These are phyloP conservation scores for Merodon equestris DNA, from an alignment of 2,888 invertebrate genomes.

Conservation along the genomic window DNA sequence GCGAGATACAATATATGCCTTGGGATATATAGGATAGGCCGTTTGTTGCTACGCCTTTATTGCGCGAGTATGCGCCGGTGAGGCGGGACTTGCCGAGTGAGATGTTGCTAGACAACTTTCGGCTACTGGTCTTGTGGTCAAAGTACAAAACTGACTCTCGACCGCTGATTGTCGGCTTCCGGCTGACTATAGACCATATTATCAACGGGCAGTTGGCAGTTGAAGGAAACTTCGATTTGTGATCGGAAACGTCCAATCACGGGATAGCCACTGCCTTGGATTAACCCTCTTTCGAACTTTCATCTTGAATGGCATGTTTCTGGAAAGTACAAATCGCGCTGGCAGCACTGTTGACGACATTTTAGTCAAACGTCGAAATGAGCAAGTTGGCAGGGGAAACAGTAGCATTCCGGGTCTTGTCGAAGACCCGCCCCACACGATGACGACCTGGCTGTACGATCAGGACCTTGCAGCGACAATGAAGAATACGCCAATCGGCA, in stretches of 20 bases:
- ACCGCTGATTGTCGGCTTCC: no score
- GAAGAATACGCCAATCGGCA: conserved; percentile 63
- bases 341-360: conserved; percentile 37
- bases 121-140: conserved; percentile 51
- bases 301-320: no score
- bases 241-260: background rate
- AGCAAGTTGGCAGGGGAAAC: conserved; percentile 20
- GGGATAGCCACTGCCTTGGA: background rate
- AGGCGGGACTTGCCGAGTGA: conserved; percentile 36
- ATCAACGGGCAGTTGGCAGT: conserved; percentile 27
- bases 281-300: background rate
- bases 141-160: no score
- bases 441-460: conserved; percentile 38
- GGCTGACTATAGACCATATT: conserved; percentile 33
- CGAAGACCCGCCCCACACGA: conserved; percentile 60
- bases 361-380: conserved; percentile 9
- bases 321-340: conserved; percentile 5
- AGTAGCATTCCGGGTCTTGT: conserved; percentile 40
- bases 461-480: conserved; percentile 45
- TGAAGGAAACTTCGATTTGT: conserved; percentile 1
- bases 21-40: conserved; percentile 11
- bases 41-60: conserved; percentile 44
- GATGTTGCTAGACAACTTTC: conserved; percentile 63
- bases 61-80: conserved; percentile 49
- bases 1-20: no score